Evolutionary conservation across 2,888 invertebrate genomes (phyloP), one percentile per base, ranked within the genome.

Genomic region (Strigamia maritima): DNA sequence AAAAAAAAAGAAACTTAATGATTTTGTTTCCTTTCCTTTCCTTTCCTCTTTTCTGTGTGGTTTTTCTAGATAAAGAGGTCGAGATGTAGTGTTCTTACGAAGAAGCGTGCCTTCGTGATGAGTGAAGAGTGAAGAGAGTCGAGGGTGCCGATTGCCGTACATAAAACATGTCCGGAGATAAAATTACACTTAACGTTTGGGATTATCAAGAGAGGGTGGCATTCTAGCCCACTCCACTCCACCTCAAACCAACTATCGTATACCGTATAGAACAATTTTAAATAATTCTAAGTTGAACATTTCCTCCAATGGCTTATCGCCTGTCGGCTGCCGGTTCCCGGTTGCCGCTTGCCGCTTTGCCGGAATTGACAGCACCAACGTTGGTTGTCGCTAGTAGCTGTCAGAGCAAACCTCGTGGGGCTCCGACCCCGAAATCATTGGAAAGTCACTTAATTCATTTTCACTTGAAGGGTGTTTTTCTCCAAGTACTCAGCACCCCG

Each of bases 381-480:
- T 12, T 26, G 8, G 65, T 7, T 65, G 65, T 65, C 65, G 65
- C 26, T 65, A 26, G 65, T 49, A 24, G 65, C 65, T 65, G 65
- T 65, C 65, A 28, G 65, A 10, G 65, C 28, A 65, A 28, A 26
- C 65, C 65, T 65, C 65, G 65, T 24, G 65, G 65, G 65, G 65
- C 65, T 6, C 65, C 65, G 65, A 26, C 65, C 65, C 65, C 16
- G 65, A 26, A 65, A 65, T 65, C 65, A 65, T 65, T 65, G 65
- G 65, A 65, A 65, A 65, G 65, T 65, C 65, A 65, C 65, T 65
- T 65, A 65, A 65, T 65, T 65, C 65, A 65, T 65, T 65, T 65
- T 65, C 65, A 24, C 65, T 65, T 65, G 65, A 65, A 65, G 65
- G 65, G 65, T 65, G 65, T 65, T 65, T 65, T 65, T 14, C 65